These are phyloP conservation scores for Cydia amplana DNA, from an alignment of 1,140 invertebrate species.

Conservation along the genomic window DNA sequence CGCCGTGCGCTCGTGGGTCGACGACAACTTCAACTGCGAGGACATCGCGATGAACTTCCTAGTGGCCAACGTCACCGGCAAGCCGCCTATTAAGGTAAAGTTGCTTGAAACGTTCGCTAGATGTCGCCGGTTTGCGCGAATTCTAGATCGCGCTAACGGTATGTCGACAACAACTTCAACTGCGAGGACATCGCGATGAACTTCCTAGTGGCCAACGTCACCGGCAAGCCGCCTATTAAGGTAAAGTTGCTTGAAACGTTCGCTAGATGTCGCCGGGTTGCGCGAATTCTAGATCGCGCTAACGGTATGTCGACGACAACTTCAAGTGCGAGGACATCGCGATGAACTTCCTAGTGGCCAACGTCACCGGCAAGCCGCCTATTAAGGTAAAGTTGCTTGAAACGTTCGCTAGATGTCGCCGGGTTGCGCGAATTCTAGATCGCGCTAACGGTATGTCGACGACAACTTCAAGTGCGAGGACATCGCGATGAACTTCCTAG, in stretches of 20 bases:
- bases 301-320: slow-evolving; percentile 89
- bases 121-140: neutral
- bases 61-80: slow-evolving; percentile 93
- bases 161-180: slow-evolving; percentile 96
- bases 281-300: slow-evolving; percentile 70
- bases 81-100: slow-evolving; percentile 94
- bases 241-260: slow-evolving; percentile 67
- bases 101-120: neutral
- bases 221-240: slow-evolving; percentile 96
- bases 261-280: neutral
- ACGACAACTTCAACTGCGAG: slow-evolving; percentile 96
- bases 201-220: slow-evolving; percentile 94
- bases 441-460: slow-evolving; percentile 88
- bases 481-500: slow-evolving; percentile 96
- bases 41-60: slow-evolving; percentile 98
- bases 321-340: slow-evolving; percentile 98
- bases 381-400: slow-evolving; percentile 86
- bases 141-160: slow-evolving; percentile 78
- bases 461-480: slow-evolving; percentile 97
- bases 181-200: slow-evolving; percentile 98
- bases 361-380: slow-evolving; percentile 94
- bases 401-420: neutral
- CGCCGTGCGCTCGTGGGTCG: slow-evolving; percentile 91
- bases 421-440: neutral
- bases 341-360: slow-evolving; percentile 96